Evolutionary conservation across 2,888 invertebrate species (phyloP).

Genomic region (Antheraea yamamai): DNA sequence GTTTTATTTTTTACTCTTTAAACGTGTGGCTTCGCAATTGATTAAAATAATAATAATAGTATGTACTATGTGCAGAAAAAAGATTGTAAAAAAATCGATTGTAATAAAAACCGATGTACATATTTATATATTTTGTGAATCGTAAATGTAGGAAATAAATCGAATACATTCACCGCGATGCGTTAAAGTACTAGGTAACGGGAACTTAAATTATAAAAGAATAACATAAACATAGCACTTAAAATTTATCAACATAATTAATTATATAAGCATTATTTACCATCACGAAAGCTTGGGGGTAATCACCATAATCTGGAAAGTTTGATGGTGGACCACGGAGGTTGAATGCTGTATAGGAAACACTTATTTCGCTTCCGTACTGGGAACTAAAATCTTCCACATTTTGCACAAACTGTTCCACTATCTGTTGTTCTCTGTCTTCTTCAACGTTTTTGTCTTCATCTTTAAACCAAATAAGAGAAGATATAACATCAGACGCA

Average conservation of each 20-base stretch:
- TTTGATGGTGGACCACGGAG: conserved; percentile 91
- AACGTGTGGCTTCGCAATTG: too few relatives aligned
- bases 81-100: background rate
- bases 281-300: conserved; percentile 94
- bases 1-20: too few relatives aligned
- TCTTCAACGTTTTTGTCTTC: conserved; percentile 51
- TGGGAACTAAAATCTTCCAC: conserved; percentile 94
- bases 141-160: background rate
- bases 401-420: conserved; percentile 90
- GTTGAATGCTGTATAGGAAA: conserved; percentile 94
- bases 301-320: conserved; percentile 95
- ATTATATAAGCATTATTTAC: conserved; percentile 70
- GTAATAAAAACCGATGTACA: background rate
- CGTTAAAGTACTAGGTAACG: background rate
- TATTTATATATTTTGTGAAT: background rate
- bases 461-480: conserved; percentile 68
- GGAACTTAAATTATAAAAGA: background rate
- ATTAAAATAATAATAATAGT: too few relatives aligned
- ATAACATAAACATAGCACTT: conserved; percentile 6
- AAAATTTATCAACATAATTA: background rate
- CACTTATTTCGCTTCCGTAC: conserved; percentile 93
- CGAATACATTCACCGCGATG: background rate
- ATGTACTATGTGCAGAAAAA: too few relatives aligned
- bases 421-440: conserved; percentile 64
- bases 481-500: conserved; percentile 71